Base-by-base conservation (phyloP, 2,888 invertebrate species). In the Spisula subtruncata region DNA sequence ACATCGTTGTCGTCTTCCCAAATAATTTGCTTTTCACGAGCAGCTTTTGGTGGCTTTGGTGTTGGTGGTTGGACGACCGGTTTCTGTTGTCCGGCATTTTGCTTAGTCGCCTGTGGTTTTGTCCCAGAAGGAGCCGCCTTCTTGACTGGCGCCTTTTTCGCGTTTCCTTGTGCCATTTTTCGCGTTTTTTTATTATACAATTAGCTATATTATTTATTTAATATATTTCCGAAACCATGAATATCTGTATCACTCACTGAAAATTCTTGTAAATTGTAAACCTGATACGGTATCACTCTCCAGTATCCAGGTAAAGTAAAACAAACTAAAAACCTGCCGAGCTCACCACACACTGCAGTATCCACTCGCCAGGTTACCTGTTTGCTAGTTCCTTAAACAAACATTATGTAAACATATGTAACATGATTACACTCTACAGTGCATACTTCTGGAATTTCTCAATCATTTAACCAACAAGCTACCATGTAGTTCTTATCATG, bases 1-100 rank as follows among this genome's bases (percentile, higher is more conserved):
- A 92, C 83, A 41, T 92, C 92, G 79, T 92, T 88, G 85, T 92
- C 92, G 46, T 90, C 91, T 29, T 86, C 90, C 92, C 91, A 92
- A 20, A 91, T 87, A 16, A 89, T 85, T 1, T 82, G 54, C 80
- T 85, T 89, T n/a, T 88, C 89, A n/a, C 89, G 81, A 20, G 83
- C n/a, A 18, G 71, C 29, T 35, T 85, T 82, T 71, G 56, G 71
- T 46, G 75, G 60, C n/a, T 51, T 85, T 35, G 48, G 54, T n/a
- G 14, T 51, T 29, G 51, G 80, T 79, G 79, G 83, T 1, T 86
- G 56, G 0, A 20, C 20, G 12, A 56, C 41, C 16, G 81, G 81
- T 35, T 85, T 88, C 25, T 88, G 84, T 29, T 88, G 87, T 12
- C 41, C 66, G 32, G 84, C 4, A 18, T n/a, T n/a, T 56, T 79